These are phyloP conservation scores for Hafferia zeledoni DNA, from an alignment of 2,797 vertebrate genomes.

Conservation along the genomic window DNA sequence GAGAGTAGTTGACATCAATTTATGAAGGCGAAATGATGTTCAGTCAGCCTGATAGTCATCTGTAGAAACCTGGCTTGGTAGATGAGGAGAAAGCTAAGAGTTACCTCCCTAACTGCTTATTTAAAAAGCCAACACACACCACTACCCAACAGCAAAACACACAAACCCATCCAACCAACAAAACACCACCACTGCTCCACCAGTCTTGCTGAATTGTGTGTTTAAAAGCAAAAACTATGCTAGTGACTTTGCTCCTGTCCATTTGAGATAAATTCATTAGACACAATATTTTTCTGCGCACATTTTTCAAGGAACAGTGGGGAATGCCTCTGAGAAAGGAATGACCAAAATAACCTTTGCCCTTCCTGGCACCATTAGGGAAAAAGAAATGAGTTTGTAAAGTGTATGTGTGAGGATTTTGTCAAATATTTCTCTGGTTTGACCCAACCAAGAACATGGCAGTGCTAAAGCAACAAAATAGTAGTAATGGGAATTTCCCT, in stretches of 20 bases:
- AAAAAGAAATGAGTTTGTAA: background rate
- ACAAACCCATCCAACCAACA: background rate
- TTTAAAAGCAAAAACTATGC: background rate
- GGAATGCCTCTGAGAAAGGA: background rate
- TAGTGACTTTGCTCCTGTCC: background rate
- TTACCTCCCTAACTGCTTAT: background rate
- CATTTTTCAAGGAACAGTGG: background rate
- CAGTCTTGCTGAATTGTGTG: background rate
- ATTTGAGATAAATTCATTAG: background rate
- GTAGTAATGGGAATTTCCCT: background rate
- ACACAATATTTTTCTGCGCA: background rate
- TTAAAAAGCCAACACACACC: background rate
- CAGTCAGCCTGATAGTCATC: background rate
- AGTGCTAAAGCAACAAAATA: background rate
- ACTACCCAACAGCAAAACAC: background rate
- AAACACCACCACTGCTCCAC: background rate
- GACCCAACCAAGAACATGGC: background rate
- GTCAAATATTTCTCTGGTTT: background rate
- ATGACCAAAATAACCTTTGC: background rate
- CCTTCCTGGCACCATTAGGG: background rate
- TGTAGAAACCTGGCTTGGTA: background rate
- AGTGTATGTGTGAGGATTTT: rapidly evolving
- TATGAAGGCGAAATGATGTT: background rate
- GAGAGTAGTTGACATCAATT: background rate
- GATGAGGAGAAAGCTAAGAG: background rate